phyloP scores from a whole-genome alignment of 2,797 vertebrate species.

The Xerus rutilus region DNA sequence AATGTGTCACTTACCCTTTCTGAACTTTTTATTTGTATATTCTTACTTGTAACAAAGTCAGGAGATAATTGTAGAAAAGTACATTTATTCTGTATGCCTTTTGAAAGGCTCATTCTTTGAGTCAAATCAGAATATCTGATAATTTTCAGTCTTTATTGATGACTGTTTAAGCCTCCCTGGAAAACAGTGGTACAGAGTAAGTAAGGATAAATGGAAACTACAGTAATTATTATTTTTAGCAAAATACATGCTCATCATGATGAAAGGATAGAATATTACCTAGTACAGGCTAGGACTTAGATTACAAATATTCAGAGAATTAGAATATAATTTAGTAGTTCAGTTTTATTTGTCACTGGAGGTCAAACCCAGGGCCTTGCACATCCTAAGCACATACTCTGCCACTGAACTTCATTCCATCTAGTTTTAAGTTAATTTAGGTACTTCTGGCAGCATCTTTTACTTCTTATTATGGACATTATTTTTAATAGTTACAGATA shows the following conservation, averaged over 20 bases:
- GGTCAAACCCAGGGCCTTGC: neutral
- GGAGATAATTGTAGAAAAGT: neutral
- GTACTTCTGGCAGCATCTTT: neutral
- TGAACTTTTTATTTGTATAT: constrained; percentile 8
- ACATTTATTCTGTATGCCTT: neutral
- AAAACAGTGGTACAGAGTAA: neutral
- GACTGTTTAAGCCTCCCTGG: neutral
- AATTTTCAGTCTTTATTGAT: constrained; percentile 36
- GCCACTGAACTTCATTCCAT: neutral
- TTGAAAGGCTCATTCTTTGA: constrained; percentile 9
- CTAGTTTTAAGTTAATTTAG: constrained; percentile 27
- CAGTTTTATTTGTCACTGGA: neutral
- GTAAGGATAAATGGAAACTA: constrained; percentile 37
- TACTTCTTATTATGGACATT: neutral
- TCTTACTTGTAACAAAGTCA: constrained; percentile 35
- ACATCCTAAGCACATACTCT: neutral
- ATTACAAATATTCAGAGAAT: constrained; percentile 48
- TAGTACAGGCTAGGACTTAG: neutral
- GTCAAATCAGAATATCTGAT: constrained; percentile 19
- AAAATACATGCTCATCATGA: neutral
- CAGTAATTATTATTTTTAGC: neutral
- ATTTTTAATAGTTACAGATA: constrained; percentile 25
- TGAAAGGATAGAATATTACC: neutral
- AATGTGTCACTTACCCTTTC: neutral
- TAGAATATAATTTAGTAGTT: neutral